phyloP scores from a whole-genome alignment of 2,797 vertebrate genomes.

The Crocidura indochinensis region DNA sequence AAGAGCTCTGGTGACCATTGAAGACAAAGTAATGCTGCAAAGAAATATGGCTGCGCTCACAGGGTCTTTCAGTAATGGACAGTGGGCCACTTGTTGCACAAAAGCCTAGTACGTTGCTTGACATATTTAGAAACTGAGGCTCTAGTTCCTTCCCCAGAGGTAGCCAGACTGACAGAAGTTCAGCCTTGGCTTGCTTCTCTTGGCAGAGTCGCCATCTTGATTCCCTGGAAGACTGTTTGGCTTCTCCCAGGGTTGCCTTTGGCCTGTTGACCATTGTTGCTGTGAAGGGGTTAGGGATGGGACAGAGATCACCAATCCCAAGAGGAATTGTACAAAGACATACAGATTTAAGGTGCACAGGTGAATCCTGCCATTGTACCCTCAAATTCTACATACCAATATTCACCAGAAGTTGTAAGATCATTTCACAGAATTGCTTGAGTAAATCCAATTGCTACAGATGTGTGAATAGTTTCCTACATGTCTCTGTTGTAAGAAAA shows the following conservation, averaged over 20 bases:
- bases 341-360: background rate
- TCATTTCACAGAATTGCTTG: background rate
- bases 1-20: slow-evolving; percentile 63
- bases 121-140: slow-evolving; percentile 81
- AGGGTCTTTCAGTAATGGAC: slow-evolving; percentile 29
- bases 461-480: background rate
- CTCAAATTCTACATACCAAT: background rate
- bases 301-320: background rate
- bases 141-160: slow-evolving; percentile 23
- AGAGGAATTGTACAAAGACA: background rate
- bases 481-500: background rate
- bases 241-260: background rate
- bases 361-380: background rate
- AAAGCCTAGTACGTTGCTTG: slow-evolving; percentile 8
- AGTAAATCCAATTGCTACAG: background rate
- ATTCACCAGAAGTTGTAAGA: background rate
- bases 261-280: background rate
- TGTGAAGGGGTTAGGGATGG: background rate
- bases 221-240: background rate
- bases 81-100: slow-evolving; percentile 68
- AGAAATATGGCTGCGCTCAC: slow-evolving; percentile 58
- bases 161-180: background rate
- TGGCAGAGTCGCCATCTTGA: background rate
- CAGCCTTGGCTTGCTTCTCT: slow-evolving; percentile 4
- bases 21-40: slow-evolving; percentile 71